A percentile compares a stretch with the other conserved stretches of the same genome.
phyloP scores from a whole-genome alignment of 2,797 vertebrate species.

The Aldrovandia affinis region DNA sequence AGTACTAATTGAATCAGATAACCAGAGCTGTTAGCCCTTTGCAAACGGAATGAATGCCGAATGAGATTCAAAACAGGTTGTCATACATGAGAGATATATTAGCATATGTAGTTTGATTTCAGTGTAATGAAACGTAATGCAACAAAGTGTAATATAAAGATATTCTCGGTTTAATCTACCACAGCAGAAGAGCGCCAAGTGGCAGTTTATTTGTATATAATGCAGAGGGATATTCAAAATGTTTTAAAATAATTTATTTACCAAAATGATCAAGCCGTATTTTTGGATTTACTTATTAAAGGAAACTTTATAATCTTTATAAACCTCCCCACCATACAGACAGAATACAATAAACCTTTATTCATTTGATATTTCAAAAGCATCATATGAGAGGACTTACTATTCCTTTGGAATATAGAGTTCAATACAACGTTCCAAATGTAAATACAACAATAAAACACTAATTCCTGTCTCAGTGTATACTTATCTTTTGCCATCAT shows the following conservation, averaged over 20 bases:
- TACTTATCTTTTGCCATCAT: not conserved
- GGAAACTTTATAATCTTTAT: constrained; percentile 1
- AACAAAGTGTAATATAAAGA: too few species aligned
- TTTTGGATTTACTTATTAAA: too few species aligned
- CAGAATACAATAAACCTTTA: not conserved
- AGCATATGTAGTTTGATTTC: too few species aligned
- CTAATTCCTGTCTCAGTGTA: not conserved
- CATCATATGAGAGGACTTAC: not conserved
- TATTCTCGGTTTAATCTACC: too few species aligned
- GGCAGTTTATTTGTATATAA: not conserved
- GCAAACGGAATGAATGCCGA: not conserved
- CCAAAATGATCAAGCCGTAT: not conserved
- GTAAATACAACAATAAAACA: not conserved
- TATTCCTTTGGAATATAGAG: too few species aligned
- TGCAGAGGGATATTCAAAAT: not conserved
- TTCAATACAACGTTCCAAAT: too few species aligned
- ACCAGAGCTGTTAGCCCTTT: not conserved
- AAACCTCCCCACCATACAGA: not conserved
- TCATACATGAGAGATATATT: not conserved
- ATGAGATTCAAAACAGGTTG: not conserved
- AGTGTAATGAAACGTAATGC: too few species aligned
- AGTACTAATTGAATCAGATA: not conserved
- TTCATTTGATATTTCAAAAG: not conserved
- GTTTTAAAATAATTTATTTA: not conserved
- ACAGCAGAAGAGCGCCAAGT: too few species aligned